Conservation (phyloP, 1,140 invertebrate species). For the Hetaerina americana region DNA sequence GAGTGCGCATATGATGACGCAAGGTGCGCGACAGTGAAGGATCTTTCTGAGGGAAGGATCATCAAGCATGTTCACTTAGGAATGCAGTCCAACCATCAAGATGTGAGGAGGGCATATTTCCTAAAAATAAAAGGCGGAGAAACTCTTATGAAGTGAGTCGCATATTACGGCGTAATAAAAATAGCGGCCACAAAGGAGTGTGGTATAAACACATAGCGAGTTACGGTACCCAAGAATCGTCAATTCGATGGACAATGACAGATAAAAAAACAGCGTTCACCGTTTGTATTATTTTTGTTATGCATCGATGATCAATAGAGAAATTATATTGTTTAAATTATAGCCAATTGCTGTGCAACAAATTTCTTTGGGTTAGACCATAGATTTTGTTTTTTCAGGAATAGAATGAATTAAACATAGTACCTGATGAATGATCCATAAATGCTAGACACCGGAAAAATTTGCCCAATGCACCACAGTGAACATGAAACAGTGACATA, state of each 20-base stretch:
- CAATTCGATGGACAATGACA: no score
- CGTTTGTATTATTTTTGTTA: no score
- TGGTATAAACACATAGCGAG: background rate
- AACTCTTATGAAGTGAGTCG: background rate
- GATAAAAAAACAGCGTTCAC: background rate
- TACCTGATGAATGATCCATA: no score
- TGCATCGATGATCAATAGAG: no score
- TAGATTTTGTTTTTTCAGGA: no score
- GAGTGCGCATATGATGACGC: background rate
- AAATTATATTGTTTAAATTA: no score
- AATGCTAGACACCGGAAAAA: no score
- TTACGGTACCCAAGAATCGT: background rate
- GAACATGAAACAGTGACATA: no score
- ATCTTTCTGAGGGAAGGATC: background rate
- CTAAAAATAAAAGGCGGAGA: background rate
- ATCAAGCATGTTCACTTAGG: background rate
- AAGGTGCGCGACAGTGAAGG: background rate
- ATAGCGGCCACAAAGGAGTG: background rate
- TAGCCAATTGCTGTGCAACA: no score
- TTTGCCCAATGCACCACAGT: no score
- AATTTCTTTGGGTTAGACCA: no score
- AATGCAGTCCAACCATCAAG: background rate
- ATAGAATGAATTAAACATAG: no score
- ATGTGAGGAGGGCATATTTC: background rate
- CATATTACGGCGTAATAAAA: background rate